Percentiles rank a stretch among this genome's conserved stretches.
Evolutionary conservation across 1,140 invertebrate species (phyloP).

Genomic region (Drosophila fuyamai): DNA sequence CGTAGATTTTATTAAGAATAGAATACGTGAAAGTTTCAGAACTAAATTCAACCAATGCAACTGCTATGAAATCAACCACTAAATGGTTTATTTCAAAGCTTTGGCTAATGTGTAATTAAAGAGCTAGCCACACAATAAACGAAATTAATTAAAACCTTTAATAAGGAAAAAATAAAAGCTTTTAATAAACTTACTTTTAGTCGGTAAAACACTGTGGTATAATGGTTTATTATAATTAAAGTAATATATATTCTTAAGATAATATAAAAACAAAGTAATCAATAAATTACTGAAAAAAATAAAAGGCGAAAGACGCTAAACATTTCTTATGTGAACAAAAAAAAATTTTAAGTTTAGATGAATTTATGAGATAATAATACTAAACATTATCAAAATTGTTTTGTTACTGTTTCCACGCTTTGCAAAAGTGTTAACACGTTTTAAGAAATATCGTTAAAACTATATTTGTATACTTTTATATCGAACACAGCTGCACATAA

Average conservation of each 20-base stretch:
- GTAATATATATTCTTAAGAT: too few relatives aligned
- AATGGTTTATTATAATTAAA: neutral
- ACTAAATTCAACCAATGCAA: neutral
- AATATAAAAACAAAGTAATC: too few relatives aligned
- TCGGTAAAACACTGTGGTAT: neutral
- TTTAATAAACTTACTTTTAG: neutral
- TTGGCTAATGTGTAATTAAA: neutral
- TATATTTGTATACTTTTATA: neutral
- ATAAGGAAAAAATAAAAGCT: neutral
- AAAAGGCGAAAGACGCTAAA: too few relatives aligned
- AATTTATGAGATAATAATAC: too few relatives aligned
- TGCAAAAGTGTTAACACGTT: neutral
- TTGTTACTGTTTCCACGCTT: neutral
- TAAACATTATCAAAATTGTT: too few relatives aligned
- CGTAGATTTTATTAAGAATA: constrained; percentile 23
- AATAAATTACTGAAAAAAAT: too few relatives aligned
- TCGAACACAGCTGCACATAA: neutral
- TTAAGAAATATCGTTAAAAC: neutral
- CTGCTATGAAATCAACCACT: constrained; percentile 18
- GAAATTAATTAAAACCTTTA: neutral
- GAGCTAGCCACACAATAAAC: neutral
- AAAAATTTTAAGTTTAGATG: too few relatives aligned
- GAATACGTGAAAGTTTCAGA: constrained; percentile 19
- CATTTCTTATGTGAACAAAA: too few relatives aligned
- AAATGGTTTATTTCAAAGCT: constrained; percentile 13